Evolutionary conservation across 1,140 invertebrate genomes (phyloP).

Genomic region (Drosophila parabipectinata): DNA sequence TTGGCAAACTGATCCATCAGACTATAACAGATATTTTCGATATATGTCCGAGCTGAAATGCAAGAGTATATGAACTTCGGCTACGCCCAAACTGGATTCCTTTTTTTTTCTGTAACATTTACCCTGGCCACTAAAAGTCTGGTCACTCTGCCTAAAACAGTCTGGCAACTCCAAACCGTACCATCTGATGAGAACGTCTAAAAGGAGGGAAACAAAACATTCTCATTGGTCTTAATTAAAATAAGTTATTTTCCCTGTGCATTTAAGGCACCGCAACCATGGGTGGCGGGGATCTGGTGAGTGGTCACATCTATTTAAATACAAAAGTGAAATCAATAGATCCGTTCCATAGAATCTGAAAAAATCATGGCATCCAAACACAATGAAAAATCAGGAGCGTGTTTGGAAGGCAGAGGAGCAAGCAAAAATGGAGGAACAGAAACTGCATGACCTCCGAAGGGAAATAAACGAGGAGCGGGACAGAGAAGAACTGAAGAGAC

Average conservation of each 20-base stretch:
- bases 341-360: conserved; percentile 87
- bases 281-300: conserved; percentile 87
- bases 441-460: conserved; percentile 88
- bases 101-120: no score
- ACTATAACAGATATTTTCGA: no score
- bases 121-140: no score
- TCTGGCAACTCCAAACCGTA: conserved; percentile 3
- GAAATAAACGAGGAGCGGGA: conserved; percentile 89
- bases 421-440: conserved; percentile 88
- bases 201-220: conserved; percentile 41
- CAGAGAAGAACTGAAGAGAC: conserved; percentile 87
- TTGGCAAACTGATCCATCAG: no score
- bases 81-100: no score
- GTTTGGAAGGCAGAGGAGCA: conserved; percentile 92
- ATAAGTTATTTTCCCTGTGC: conserved; percentile 6
- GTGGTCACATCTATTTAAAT: conserved; percentile 19
- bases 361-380: conserved; percentile 92
- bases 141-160: not conserved
- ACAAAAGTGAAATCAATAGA: not conserved
- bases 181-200: conserved; percentile 12
- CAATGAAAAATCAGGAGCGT: conserved; percentile 90
- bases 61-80: no score
- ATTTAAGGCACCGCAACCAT: conserved; percentile 47
- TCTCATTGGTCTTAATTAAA: not conserved
- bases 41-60: no score